phyloP scores from a whole-genome alignment of 1,140 invertebrate genomes.

The Drosophila chauvacae region DNA sequence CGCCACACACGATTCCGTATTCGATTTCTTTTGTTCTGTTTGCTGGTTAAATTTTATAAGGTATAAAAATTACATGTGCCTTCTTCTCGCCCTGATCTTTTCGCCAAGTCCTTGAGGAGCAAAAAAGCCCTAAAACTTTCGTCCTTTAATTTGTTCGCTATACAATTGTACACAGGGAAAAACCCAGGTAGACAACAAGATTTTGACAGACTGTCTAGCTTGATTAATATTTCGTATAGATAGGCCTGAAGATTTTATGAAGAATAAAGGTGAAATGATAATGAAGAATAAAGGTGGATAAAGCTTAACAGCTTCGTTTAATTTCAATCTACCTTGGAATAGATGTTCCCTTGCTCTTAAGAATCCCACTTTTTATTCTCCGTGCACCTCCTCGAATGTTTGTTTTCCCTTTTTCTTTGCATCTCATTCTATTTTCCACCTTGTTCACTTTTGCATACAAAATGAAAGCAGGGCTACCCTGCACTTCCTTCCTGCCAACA shows the following conservation, averaged over 20 bases:
- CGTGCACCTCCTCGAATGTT: slow-evolving; percentile 7
- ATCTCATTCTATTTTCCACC: slow-evolving; percentile 54
- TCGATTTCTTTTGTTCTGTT: slow-evolving; percentile 38
- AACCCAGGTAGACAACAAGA: neutral
- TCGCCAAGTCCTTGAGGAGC: slow-evolving; percentile 12
- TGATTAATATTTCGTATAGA: neutral
- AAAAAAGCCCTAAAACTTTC: slow-evolving; percentile 35
- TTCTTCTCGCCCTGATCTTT: slow-evolving; percentile 6
- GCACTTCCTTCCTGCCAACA: slow-evolving; percentile 57
- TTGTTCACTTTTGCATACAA: slow-evolving; percentile 60
- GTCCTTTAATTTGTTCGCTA: slow-evolving; percentile 24
- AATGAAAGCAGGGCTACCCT: slow-evolving; percentile 49
- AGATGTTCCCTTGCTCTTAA: neutral
- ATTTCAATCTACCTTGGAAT: neutral
- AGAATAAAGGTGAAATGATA: neutral
- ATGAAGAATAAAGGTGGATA: no score
- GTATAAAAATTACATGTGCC: slow-evolving; percentile 65
- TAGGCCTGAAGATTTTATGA: neutral
- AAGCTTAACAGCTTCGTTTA: no score
- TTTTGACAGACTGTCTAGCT: no score
- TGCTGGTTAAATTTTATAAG: slow-evolving; percentile 56
- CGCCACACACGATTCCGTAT: slow-evolving; percentile 13
- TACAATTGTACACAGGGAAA: slow-evolving; percentile 2
- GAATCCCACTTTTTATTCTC: neutral
- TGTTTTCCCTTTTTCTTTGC: slow-evolving; percentile 12